Base-by-base conservation (phyloP, 2,888 invertebrate species). In the Pseudococcus viburni region DNA sequence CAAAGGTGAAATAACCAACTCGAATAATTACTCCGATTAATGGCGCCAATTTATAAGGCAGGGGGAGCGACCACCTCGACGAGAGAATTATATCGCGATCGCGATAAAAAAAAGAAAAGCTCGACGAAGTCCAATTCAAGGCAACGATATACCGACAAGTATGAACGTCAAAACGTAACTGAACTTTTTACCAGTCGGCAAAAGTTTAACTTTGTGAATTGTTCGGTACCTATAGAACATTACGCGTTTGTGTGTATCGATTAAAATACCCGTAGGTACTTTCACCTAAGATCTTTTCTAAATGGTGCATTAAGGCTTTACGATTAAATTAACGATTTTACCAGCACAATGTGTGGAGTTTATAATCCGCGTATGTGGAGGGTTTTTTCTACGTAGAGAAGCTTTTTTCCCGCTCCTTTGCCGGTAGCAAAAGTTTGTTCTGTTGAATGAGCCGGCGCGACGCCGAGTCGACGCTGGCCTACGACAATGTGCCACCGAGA, bases 191-290 rank as follows among this genome's bases (percentile, higher is more conserved):
- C 77, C 77, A 77, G 77, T 39, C 39, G 77, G 77, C 42, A 77
- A 77, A 77, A 77, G 77, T 77, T 77, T 39, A 77, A 77, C 77
- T 77, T 77, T 77, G 26, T n/a, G 77, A 77, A 77, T 77, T n/a
- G 77, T 77, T 77, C 42, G 39, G 77, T 77, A 77, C 42, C 17
- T 77, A 68, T 55, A 55, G 11, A 51, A 55, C 26, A 68, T 68
- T 68, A 68, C 68, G 68, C 68, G 68, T 68, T 68, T 22, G n/a
- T 68, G 68, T 68, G 12, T 68, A 68, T 68, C 68, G 68, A 68
- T 68, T 68, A 26, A 26, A 68, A 55, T 55, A 26, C 22, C 26
- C 68, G 12, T 7, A 55, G 55, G 55, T 55, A 26, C 68, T 68
- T 68, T 68, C 68, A 26, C 26, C 68, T 68, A 68, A 68, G 68